A percentile compares a stretch with the other conserved stretches of the same genome.
phyloP scores from a whole-genome alignment of 2,113 vertebrate species.

The Cottus gobio region DNA sequence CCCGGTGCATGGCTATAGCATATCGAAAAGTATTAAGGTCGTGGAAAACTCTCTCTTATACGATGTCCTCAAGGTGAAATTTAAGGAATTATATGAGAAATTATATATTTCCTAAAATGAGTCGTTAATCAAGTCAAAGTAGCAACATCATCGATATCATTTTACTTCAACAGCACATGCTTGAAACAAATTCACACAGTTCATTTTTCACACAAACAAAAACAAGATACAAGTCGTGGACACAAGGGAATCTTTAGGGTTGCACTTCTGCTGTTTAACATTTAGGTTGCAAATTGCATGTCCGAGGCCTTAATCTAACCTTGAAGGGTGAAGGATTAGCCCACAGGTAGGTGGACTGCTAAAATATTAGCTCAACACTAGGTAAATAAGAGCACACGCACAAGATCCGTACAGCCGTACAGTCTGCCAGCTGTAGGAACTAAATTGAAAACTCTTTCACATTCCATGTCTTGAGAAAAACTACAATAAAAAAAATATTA shows the following conservation, averaged over 20 bases:
- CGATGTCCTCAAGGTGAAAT: neutral
- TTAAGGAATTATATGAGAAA: neutral
- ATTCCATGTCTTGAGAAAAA: neutral
- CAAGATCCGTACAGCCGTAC: neutral
- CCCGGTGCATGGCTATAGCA: slow-evolving; percentile 53
- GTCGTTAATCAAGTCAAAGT: neutral
- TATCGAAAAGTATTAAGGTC: neutral
- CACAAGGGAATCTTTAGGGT: neutral
- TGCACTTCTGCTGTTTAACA: neutral
- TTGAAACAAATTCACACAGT: neutral
- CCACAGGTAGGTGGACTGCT: slow-evolving; percentile 24
- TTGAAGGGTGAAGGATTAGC: slow-evolving; percentile 62
- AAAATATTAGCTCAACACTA: slow-evolving; percentile 43
- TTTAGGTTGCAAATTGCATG: neutral
- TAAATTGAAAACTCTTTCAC: neutral
- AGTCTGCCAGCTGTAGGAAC: neutral
- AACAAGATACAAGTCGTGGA: neutral
- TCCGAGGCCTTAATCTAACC: slow-evolving; percentile 54
- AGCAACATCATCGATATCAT: neutral
- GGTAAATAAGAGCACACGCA: slow-evolving; percentile 19
- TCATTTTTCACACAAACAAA: neutral
- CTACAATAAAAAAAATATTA: neutral
- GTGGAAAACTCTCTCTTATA: neutral
- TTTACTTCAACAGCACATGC: neutral
- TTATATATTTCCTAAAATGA: neutral